Conservation (phyloP, 1,140 invertebrate genomes). For the Tetranychus urticae region DNA sequence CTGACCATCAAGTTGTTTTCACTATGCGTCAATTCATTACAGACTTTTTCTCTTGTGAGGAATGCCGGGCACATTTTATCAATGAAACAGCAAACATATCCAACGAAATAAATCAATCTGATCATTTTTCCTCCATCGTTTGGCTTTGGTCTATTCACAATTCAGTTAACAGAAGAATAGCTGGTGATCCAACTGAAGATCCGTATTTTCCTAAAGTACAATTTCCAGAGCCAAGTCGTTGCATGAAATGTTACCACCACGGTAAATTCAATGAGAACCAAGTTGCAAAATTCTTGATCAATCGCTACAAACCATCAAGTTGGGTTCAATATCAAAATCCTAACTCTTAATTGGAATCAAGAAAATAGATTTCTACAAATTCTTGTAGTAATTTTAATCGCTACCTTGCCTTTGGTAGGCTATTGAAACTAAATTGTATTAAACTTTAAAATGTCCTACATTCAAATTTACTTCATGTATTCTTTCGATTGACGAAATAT, state of each 20-base stretch:
- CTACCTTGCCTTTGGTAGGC: no score
- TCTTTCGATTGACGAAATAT: no score
- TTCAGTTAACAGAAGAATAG: constrained; percentile 60
- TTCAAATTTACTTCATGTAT: no score
- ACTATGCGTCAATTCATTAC: constrained; percentile 71
- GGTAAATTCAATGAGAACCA: background rate
- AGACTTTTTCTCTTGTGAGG: constrained; percentile 75
- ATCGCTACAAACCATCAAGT: no score
- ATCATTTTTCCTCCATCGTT: constrained; percentile 43
- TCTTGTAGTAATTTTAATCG: no score
- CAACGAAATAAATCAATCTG: constrained; percentile 35
- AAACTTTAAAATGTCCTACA: no score
- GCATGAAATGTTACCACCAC: constrained; percentile 33
- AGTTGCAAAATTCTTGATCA: no score
- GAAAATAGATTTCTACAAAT: no score
- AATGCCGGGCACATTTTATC: constrained; percentile 64
- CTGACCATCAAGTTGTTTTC: constrained; percentile 35
- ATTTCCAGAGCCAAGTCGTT: constrained; percentile 46
- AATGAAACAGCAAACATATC: constrained; percentile 33
- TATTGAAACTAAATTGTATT: no score
- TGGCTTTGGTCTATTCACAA: constrained; percentile 93
- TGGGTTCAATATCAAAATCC: no score
- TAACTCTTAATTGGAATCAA: no score
- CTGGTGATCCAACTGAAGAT: constrained; percentile 66
- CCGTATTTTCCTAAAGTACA: constrained; percentile 62